Evolutionary conservation across 92 coral and sea anemone species (phyloP).

Genomic region (Desmophyllum pertusum): DNA sequence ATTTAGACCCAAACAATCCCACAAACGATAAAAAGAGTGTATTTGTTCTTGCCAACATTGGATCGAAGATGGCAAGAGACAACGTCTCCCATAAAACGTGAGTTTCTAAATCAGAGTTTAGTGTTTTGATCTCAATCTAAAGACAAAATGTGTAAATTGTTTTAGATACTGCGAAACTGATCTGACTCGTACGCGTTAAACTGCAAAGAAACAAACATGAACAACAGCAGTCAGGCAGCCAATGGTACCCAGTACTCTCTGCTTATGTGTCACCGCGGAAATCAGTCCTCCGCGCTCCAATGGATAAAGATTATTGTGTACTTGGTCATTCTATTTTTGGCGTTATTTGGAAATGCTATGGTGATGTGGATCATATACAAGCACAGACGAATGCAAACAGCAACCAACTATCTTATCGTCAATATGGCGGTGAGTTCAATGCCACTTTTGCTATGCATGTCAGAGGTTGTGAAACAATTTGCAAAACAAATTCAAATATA

Average conservation of each 20-base stretch:
- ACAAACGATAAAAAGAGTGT: too few species aligned
- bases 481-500: neutral
- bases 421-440: conserved; percentile 65
- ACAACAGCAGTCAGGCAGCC: conserved; percentile 13
- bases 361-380: conserved; percentile 64
- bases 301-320: conserved; percentile 47
- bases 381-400: conserved; percentile 54
- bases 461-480: neutral
- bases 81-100: too few species aligned
- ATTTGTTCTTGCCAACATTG: too few species aligned
- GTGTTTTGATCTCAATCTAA: neutral
- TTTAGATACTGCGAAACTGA: neutral
- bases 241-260: conserved; percentile 15
- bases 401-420: conserved; percentile 72
- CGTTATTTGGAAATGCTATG: conserved; percentile 58
- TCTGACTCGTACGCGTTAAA: neutral
- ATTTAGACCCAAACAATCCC: too few species aligned
- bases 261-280: neutral
- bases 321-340: conserved; percentile 46
- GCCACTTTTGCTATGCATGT: neutral
- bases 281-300: neutral
- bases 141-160: neutral
- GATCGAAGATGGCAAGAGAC: too few species aligned
- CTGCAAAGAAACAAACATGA: neutral
- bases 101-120: too few species aligned